Conservation (phyloP, 2,888 invertebrate species). For the Nomada fucata region DNA sequence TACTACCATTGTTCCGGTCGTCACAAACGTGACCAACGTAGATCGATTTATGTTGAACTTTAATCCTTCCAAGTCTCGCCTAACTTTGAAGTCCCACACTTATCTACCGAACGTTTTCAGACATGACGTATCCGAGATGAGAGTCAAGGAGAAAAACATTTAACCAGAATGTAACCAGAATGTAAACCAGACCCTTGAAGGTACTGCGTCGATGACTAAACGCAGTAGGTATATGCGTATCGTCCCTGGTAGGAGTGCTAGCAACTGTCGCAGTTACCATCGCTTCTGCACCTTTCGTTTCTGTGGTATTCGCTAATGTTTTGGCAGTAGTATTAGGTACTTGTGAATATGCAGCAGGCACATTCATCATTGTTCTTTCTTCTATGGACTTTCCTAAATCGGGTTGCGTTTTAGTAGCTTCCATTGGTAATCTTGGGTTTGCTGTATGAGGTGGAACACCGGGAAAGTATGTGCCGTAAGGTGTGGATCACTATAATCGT, state of each 20-base stretch:
- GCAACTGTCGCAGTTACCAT: conserved; percentile 61
- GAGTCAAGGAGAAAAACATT: too few species aligned
- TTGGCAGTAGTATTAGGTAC: conserved; percentile 68
- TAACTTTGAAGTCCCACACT: background rate
- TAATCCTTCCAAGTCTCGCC: background rate
- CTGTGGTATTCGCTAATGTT: conserved; percentile 65
- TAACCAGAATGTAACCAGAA: too few species aligned
- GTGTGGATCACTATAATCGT: conserved; percentile 81
- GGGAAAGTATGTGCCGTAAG: conserved; percentile 81
- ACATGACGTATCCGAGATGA: too few species aligned
- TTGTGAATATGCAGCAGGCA: conserved; percentile 72
- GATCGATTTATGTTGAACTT: background rate
- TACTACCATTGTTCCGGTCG: background rate
- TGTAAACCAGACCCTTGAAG: too few species aligned
- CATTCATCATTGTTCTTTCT: conserved; percentile 67
- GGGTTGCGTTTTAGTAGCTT: conserved; percentile 66
- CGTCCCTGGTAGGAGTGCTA: conserved; percentile 73
- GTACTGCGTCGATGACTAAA: conserved; percentile 82
- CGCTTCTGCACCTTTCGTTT: conserved; percentile 66
- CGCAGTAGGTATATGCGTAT: conserved; percentile 79
- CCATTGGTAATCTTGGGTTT: conserved; percentile 69
- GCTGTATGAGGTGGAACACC: conserved; percentile 75
- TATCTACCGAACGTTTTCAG: background rate
- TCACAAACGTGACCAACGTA: background rate
- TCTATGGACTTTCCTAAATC: conserved; percentile 67